Conservation (phyloP, 2,888 invertebrate species). For the Megaustenia siamemsis region DNA sequence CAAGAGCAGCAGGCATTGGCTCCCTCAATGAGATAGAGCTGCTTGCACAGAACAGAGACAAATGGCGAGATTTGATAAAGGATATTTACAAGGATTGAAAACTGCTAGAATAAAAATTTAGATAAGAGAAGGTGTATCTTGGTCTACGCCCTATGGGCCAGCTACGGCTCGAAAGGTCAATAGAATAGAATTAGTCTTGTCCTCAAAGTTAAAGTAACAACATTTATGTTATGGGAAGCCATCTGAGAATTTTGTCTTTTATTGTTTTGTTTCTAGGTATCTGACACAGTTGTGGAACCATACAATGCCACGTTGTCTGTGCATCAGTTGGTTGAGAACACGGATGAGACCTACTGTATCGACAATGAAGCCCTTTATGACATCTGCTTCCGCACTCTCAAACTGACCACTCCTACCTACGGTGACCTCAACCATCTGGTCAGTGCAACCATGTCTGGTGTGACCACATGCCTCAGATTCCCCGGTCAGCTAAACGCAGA, state of each 20-base stretch:
- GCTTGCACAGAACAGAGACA: no score
- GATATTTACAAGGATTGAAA: no score
- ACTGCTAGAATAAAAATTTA: no score
- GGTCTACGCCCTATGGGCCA: no score
- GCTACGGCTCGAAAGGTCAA: no score
- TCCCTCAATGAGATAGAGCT: no score
- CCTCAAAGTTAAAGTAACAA: background rate
- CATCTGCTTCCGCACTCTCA: conserved; percentile 93
- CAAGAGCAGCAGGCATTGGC: no score
- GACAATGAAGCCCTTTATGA: conserved; percentile 94
- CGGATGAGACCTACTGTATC: conserved; percentile 93
- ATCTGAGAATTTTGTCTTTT: background rate
- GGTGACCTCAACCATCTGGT: conserved; percentile 92
- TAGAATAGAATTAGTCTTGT: background rate
- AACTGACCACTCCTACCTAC: conserved; percentile 90
- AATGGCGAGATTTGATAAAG: no score
- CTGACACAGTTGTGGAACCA: conserved; percentile 86
- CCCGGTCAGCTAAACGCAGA: conserved; percentile 83
- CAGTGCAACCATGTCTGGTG: conserved; percentile 82
- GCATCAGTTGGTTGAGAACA: conserved; percentile 85
- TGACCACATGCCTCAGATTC: conserved; percentile 92
- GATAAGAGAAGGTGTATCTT: no score
- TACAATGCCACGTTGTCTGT: conserved; percentile 91
- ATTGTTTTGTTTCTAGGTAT: conserved; percentile 82
- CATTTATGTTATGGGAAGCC: no score